phyloP scores from a whole-genome alignment of 1,140 invertebrate species.

The Telenomus remus region DNA sequence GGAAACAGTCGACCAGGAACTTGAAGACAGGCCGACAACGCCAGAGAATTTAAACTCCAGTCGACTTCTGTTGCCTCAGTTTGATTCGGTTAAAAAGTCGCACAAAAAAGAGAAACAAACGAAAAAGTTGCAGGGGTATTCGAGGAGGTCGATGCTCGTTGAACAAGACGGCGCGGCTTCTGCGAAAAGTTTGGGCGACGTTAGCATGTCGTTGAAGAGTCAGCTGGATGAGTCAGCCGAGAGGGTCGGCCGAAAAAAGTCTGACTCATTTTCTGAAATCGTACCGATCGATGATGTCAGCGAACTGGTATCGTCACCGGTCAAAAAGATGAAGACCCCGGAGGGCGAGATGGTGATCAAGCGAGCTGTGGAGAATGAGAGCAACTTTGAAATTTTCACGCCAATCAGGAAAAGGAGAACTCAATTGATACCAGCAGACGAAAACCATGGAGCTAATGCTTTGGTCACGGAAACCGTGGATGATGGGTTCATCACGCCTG shows the following conservation, averaged over 20 bases:
- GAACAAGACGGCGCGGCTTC: conserved; percentile 24
- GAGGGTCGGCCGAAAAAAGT: neutral
- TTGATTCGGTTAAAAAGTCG: conserved; percentile 69
- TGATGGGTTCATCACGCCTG: conserved; percentile 38
- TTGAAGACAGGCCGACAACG: conserved; percentile 58
- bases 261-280: conserved; percentile 14
- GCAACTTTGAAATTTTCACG: conserved; percentile 69
- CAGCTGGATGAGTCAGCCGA: conserved; percentile 14
- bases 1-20: neutral
- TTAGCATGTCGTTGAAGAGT: conserved; percentile 29
- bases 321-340: conserved; percentile 60
- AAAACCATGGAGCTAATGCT: conserved; percentile 23
- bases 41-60: conserved; percentile 69
- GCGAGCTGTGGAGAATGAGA: conserved; percentile 9
- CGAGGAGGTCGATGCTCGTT: conserved; percentile 56
- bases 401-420: conserved; percentile 65
- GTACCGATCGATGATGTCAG: conserved; percentile 1
- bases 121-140: conserved; percentile 60
- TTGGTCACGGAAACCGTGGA: conserved; percentile 16
- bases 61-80: conserved; percentile 63
- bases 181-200: conserved; percentile 11
- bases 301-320: conserved; percentile 43
- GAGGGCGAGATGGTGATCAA: conserved; percentile 14
- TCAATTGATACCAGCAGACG: conserved; percentile 19
- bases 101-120: conserved; percentile 69